phyloP scores from a whole-genome alignment of 2,113 vertebrate genomes.

The Ovis canadensis region DNA sequence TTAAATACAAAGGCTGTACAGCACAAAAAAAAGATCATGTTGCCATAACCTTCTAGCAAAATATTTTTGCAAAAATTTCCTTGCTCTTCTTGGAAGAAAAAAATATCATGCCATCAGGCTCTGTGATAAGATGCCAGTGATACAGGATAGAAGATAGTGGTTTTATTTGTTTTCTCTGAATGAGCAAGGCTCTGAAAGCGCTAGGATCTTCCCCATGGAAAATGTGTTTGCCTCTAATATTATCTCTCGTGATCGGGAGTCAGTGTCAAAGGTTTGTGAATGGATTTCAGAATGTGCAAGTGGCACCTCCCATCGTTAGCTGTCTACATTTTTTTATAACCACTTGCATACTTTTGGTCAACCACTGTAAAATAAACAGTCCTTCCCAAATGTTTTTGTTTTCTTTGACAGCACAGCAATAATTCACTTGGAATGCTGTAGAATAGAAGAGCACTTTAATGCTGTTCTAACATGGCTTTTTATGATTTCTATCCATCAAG shows the following conservation, averaged over 20 bases:
- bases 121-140: neutral
- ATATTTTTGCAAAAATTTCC: neutral
- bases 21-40: neutral
- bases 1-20: neutral
- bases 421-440: constrained; percentile 81
- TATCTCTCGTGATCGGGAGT: constrained; percentile 62
- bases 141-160: neutral
- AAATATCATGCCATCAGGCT: neutral
- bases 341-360: constrained; percentile 87
- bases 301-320: constrained; percentile 81
- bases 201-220: constrained; percentile 47
- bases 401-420: constrained; percentile 84
- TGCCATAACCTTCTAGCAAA: neutral
- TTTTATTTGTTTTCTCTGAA: constrained; percentile 37
- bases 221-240: constrained; percentile 28
- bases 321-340: constrained; percentile 84
- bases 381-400: constrained; percentile 86
- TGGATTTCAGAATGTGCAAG: constrained; percentile 77
- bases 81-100: constrained; percentile 31
- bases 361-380: constrained; percentile 88
- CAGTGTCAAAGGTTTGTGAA: constrained; percentile 79
- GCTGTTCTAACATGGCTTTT: constrained; percentile 69
- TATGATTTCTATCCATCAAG: constrained; percentile 69
- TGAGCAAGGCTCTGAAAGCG: constrained; percentile 24
- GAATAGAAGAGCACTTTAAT: constrained; percentile 74